Evolutionary conservation across 1,140 invertebrate species (phyloP).

Genomic region (Agrypnia vestita): DNA sequence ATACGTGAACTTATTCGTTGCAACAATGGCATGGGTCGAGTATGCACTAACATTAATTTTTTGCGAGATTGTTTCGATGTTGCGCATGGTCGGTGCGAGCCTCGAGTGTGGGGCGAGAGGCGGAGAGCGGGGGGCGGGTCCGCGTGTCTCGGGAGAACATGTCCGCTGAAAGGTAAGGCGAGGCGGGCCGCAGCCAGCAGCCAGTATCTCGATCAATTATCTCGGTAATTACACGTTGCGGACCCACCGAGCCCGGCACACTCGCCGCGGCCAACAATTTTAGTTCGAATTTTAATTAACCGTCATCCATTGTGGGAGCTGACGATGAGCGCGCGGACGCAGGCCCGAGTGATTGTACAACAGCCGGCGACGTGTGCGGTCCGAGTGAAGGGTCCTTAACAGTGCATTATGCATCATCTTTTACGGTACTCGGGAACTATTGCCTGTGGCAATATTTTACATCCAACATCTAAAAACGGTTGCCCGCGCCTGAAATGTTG

Average conservation of each 20-base stretch:
- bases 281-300: constrained; percentile 31
- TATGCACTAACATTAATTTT: too few relatives aligned
- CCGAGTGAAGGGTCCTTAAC: constrained; percentile 2
- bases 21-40: too few relatives aligned
- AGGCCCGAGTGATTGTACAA: background rate
- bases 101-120: background rate
- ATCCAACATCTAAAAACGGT: too few relatives aligned
- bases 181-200: background rate
- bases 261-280: background rate
- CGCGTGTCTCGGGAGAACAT: constrained; percentile 10
- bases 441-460: too few relatives aligned
- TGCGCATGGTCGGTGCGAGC: too few relatives aligned
- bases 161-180: background rate
- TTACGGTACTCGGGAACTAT: too few relatives aligned
- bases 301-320: constrained; percentile 24
- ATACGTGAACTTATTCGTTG: too few relatives aligned
- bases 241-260: background rate
- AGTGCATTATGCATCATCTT: too few relatives aligned
- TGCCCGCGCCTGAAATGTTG: too few relatives aligned
- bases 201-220: constrained; percentile 55
- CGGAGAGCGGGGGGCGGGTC: background rate
- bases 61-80: too few relatives aligned
- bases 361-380: background rate
- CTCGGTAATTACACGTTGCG: constrained; percentile 49
- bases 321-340: constrained; percentile 21